Conservation (phyloP, 2,888 invertebrate genomes). For the Mythimna lalbum region DNA sequence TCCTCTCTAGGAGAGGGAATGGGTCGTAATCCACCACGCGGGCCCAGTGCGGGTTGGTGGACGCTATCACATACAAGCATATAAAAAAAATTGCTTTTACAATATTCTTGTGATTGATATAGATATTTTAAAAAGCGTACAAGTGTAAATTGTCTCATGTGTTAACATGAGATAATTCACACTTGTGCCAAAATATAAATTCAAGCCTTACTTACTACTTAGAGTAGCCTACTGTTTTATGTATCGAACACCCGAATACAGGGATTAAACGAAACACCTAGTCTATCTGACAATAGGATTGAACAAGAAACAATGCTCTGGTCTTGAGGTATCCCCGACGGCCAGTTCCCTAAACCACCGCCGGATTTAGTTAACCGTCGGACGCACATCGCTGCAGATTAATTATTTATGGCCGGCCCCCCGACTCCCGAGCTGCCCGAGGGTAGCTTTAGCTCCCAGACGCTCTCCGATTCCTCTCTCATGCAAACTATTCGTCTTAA, state of each 20-base stretch:
- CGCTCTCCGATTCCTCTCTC: slow-evolving; percentile 86
- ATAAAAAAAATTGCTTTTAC: no score
- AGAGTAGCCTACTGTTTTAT: not conserved
- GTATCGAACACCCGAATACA: slow-evolving; percentile 9
- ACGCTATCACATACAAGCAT: no score
- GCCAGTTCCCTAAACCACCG: slow-evolving; percentile 77
- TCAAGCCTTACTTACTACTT: not conserved
- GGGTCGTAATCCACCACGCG: no score
- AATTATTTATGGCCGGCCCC: slow-evolving; percentile 88
- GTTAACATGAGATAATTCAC: no score
- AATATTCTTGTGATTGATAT: no score
- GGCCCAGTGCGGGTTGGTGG: no score
- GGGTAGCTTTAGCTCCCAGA: slow-evolving; percentile 88
- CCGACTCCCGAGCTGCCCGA: slow-evolving; percentile 78
- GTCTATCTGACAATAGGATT: slow-evolving; percentile 49
- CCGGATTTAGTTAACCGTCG: slow-evolving; percentile 85
- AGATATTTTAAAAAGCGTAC: no score
- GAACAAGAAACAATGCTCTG: slow-evolving; percentile 70
- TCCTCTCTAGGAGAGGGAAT: no score
- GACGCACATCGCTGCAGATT: slow-evolving; percentile 87
- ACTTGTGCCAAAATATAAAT: no score
- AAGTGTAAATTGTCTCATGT: no score
- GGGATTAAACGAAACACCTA: slow-evolving; percentile 41
- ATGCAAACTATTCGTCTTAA: slow-evolving; percentile 89
- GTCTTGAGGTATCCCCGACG: slow-evolving; percentile 70